Base-by-base conservation (phyloP, 2,113 vertebrate genomes). In the Dascyllus trimaculatus region DNA sequence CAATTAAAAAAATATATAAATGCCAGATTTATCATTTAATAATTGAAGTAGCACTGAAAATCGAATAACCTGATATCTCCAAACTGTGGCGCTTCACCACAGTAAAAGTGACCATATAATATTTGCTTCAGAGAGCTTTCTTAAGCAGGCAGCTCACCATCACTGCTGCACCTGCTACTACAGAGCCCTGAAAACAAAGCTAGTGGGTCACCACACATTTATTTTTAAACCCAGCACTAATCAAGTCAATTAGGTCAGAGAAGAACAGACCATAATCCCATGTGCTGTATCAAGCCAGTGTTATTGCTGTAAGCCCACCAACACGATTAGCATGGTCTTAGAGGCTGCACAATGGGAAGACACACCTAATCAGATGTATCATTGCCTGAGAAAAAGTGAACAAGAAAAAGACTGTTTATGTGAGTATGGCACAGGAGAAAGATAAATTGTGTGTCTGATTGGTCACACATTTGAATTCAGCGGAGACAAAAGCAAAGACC, bases 181-280 rank as follows among this genome's bases (percentile, higher is more conserved):
- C 6, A 13, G 15, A 73, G 65, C 70, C 64, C 63, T 82, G 54
- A 81, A 84, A 92, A 91, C 78, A 86, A 85, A 90, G 87, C 90
- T 75, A 90, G 86, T 91, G 91, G 91, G 91, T 91, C 86, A 83
- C n/a, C 70, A 60, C 69, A 68, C 66, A 58, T 86, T 86, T 91
- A 93, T 93, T 94, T 94, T 94, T 94, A 93, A 93, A 90, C 81
- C 60, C 80, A 59, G 51, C 46, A 76, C 88, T 92, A 93, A 92
- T 93, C 86, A 90, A 84, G 85, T 90, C 90, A 94, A 93, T 94
- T 90, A 93, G 91, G 90, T 85, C 90, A 91, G 85, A 68, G 81
- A 77, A 78, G 80, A 91, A 84, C 70, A 75, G 78, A 70, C 78
- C 66, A 60, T 92, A 93, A 91, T 93, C 85, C 85, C 48, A 8